Percentiles rank a stretch among this genome's conserved stretches.
phyloP scores from a whole-genome alignment of 2,888 invertebrate species.

The Drosophila pseudotakahashii region DNA sequence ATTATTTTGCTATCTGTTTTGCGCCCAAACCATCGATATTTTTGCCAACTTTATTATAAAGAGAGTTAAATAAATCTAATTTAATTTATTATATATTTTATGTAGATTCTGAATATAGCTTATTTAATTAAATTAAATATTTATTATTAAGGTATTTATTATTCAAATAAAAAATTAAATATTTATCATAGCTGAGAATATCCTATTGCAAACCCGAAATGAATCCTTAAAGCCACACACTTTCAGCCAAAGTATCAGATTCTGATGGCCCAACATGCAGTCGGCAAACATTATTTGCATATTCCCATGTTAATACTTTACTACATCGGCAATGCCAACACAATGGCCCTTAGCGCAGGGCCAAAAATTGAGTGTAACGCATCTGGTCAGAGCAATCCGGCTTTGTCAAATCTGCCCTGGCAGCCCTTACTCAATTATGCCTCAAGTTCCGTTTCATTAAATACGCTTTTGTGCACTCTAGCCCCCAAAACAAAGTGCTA shows the following conservation, averaged over 20 bases:
- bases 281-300: constrained; percentile 1
- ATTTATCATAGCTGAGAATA: not conserved
- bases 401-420: constrained; percentile 37
- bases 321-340: not conserved
- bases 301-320: constrained; percentile 3
- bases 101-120: too few relatives aligned
- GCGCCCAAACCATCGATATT: too few relatives aligned
- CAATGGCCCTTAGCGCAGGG: not conserved
- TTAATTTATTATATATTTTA: too few relatives aligned
- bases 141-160: too few relatives aligned
- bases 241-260: too few relatives aligned
- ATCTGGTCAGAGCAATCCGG: constrained; percentile 10
- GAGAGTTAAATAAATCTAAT: too few relatives aligned
- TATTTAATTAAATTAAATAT: too few relatives aligned
- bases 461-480: constrained; percentile 56
- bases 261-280: not conserved
- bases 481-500: constrained; percentile 28
- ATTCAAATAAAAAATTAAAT: not conserved
- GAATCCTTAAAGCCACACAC: not conserved
- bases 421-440: constrained; percentile 72
- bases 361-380: constrained; percentile 12
- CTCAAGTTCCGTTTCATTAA: constrained; percentile 76
- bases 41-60: too few relatives aligned
- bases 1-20: too few relatives aligned
- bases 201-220: too few relatives aligned